phyloP scores from a whole-genome alignment of 2,888 invertebrate genomes.

The Coleophora deauratella region DNA sequence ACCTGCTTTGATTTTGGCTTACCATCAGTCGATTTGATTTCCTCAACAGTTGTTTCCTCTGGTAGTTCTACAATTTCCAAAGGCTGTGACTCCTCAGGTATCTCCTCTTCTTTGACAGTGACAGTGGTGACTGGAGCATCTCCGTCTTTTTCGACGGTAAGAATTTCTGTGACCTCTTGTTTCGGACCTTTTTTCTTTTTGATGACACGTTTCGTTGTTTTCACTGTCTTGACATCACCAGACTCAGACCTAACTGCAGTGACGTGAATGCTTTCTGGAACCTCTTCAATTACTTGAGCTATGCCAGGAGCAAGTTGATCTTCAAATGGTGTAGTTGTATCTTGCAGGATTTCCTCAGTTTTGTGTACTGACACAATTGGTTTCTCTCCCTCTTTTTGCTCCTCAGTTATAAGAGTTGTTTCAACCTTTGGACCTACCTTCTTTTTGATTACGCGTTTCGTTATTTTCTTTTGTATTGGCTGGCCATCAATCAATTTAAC shows the following conservation, averaged over 20 bases:
- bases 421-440: conserved; percentile 35
- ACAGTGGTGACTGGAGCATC: conserved; percentile 15
- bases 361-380: conserved; percentile 10
- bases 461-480: conserved; percentile 16
- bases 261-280: conserved; percentile 47
- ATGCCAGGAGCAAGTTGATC: not conserved
- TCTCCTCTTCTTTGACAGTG: conserved; percentile 10
- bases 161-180: conserved; percentile 27
- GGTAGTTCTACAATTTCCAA: conserved; percentile 21
- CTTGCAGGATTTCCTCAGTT: conserved; percentile 5
- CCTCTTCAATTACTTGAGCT: conserved; percentile 9
- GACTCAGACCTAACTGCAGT: conserved; percentile 28
- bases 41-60: conserved; percentile 32
- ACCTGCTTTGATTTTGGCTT: conserved; percentile 22
- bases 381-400: conserved; percentile 32
- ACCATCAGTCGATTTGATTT: conserved; percentile 29
- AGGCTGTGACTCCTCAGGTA: conserved; percentile 16
- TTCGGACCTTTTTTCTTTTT: conserved; percentile 30
- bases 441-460: conserved; percentile 29
- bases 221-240: conserved; percentile 18
- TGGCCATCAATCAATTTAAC: conserved; percentile 13
- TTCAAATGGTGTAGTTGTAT: not conserved
- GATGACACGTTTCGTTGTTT: conserved; percentile 9
- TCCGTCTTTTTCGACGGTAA: conserved; percentile 14
- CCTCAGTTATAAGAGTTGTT: conserved; percentile 30